These are phyloP conservation scores for Odocoileus virginianus DNA, from an alignment of 2,113 vertebrate genomes.

Conservation along the genomic window DNA sequence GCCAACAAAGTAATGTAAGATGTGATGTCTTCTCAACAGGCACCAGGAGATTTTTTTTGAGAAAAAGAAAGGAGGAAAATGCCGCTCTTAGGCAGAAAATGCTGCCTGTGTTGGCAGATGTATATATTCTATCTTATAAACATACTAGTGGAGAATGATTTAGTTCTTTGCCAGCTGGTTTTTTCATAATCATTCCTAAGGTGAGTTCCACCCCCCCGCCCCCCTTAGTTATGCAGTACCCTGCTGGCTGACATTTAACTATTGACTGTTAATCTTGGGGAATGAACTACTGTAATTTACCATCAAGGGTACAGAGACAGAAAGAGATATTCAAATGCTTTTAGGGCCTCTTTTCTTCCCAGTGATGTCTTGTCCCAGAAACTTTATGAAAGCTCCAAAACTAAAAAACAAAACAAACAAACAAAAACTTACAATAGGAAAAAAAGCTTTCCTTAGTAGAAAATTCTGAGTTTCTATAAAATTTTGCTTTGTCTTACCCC, in stretches of 20 bases:
- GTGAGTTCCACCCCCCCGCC: not conserved
- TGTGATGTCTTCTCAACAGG: not conserved
- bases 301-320: not conserved
- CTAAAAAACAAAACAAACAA: not conserved
- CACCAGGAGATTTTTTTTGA: not conserved
- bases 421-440: not conserved
- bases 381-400: not conserved
- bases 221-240: not conserved
- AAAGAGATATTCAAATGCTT: not conserved
- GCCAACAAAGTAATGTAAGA: not conserved
- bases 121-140: not conserved
- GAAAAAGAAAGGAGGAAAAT: not conserved
- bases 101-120: not conserved
- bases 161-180: not conserved
- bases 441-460: not conserved
- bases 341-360: not conserved
- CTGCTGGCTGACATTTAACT: not conserved
- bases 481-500: not conserved
- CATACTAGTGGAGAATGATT: not conserved
- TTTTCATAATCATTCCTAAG: not conserved
- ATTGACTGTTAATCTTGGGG: not conserved
- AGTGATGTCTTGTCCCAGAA: not conserved
- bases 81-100: not conserved
- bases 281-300: not conserved
- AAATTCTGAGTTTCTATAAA: conserved; percentile 18